Evolutionary conservation across 2,113 vertebrate genomes (phyloP).

Genomic region (Emydocephalus ijimae): DNA sequence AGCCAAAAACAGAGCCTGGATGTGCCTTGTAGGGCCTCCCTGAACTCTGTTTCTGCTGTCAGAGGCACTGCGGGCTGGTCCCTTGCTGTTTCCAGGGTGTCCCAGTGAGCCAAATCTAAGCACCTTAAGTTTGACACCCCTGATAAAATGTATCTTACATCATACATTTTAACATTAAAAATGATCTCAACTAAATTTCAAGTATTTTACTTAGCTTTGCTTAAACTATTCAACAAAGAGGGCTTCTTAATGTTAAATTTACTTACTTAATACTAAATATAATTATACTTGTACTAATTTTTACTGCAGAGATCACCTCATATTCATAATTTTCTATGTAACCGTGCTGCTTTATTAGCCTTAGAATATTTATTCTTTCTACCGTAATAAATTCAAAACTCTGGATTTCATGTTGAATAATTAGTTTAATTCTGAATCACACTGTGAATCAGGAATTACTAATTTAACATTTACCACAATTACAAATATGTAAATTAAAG

Average conservation of each 20-base stretch:
- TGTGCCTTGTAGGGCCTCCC: too few species aligned
- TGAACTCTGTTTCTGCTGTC: too few species aligned
- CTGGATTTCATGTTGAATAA: neutral
- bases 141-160: neutral
- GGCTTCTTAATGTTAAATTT: neutral
- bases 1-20: too few species aligned
- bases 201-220: neutral
- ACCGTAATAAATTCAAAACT: neutral
- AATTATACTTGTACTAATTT: neutral
- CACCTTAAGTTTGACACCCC: too few species aligned
- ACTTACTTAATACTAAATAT: neutral
- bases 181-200: neutral
- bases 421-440: neutral
- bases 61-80: too few species aligned
- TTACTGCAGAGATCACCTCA: neutral
- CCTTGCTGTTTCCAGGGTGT: too few species aligned
- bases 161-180: neutral
- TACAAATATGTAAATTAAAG: neutral
- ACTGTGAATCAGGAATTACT: neutral
- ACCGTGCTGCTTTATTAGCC: neutral
- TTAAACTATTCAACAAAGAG: neutral
- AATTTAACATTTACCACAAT: neutral
- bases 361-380: neutral
- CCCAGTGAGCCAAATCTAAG: too few species aligned
- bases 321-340: neutral